Base-by-base conservation (phyloP, 2,113 vertebrate species). In the Phycodurus eques region DNA sequence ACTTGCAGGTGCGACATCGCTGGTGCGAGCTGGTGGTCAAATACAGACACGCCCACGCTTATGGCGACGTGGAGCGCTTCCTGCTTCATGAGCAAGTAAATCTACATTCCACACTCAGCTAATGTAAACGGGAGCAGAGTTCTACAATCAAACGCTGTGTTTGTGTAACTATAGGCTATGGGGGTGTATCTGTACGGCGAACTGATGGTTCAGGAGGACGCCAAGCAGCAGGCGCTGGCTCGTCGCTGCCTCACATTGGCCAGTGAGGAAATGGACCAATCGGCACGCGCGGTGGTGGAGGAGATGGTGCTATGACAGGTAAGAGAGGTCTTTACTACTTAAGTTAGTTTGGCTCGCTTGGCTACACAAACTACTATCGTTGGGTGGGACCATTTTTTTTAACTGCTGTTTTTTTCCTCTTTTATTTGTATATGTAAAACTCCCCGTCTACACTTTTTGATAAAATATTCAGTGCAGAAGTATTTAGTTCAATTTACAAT, bases 141-240 rank as follows among this genome's bases (percentile, higher is more conserved):
- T 66, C 10, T 27, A 8, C 19, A 15, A 31, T 49, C n/a, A 31
- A 43, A 22, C 11, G 15, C 43, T 56, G 47, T 46, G 33, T 75
- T 56, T 83, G 49, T 81, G 56, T 81, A 67, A 8, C 84, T 42
- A 2, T n/a, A 99, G 98, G 98, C 97, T 59, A 97, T 99, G 97
- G 98, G 98, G 39, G 91, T 97, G 44, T 98, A 99, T 87, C 94
- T 99, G 49, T 99, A 98, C 2, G 98, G 96, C 42, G 98, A 99
- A 88, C 88, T 99, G 92, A 98, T 99, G 97, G 85, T 99, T 82
- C 92, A 95, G 3, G 96, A 98, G 92, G 94, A 98, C 3, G 69
- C 85, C 1, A 81, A 88, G 73, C 98, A 98, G 76, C 98, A 98
- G 88, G 91, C 92, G 66, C 92, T 99, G 20, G 98, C 96, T 35